Evolutionary conservation across 2,888 invertebrate genomes (phyloP).

Genomic region (Platycnemis pennipes): DNA sequence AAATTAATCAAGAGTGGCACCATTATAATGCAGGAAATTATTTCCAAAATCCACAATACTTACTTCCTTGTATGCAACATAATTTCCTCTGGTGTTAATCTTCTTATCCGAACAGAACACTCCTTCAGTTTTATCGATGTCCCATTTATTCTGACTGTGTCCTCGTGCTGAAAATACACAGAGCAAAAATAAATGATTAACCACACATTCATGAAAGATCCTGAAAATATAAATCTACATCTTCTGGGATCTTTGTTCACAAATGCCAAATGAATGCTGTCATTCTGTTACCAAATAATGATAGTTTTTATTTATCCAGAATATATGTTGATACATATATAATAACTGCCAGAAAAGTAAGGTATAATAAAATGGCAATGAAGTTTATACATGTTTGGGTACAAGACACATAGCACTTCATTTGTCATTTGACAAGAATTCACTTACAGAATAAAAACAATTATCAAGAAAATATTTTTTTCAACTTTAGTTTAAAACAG

Average conservation of each 20-base stretch:
- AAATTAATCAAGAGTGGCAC: neutral
- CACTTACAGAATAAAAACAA: too few relatives aligned
- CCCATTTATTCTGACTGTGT: neutral
- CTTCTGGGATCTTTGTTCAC: too few relatives aligned
- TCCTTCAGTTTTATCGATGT: neutral
- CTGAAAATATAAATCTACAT: neutral
- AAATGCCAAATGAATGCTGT: too few relatives aligned
- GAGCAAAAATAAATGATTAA: neutral
- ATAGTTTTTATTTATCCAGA: neutral
- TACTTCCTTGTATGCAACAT: slow-evolving; percentile 16
- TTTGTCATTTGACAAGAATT: too few relatives aligned
- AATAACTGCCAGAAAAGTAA: too few relatives aligned
- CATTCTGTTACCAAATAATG: too few relatives aligned
- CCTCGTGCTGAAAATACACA: neutral
- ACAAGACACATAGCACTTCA: too few relatives aligned
- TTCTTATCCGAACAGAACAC: neutral
- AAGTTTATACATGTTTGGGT: too few relatives aligned
- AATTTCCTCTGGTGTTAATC: neutral
- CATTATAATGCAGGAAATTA: neutral
- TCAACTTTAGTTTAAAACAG: too few relatives aligned
- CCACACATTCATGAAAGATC: neutral
- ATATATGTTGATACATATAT: neutral
- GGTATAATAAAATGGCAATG: too few relatives aligned
- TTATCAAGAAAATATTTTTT: too few relatives aligned
- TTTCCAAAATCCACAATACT: neutral